These are phyloP conservation scores for Chrysolina oricalcia DNA, from an alignment of 2,888 invertebrate genomes.

Conservation along the genomic window DNA sequence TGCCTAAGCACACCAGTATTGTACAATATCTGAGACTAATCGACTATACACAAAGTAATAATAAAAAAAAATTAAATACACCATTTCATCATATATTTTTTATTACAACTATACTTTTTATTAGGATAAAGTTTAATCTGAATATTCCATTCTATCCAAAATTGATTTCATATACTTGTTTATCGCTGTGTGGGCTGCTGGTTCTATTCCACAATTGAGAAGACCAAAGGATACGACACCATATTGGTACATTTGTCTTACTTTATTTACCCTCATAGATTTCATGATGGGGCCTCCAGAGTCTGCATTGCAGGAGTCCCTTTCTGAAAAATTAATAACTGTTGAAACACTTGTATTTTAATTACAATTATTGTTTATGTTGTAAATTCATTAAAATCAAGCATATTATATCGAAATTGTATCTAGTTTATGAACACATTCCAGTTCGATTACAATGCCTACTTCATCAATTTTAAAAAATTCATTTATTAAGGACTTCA, in stretches of 20 bases:
- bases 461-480: too few relatives aligned
- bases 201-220: constrained; percentile 72
- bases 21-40: too few relatives aligned
- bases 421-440: too few relatives aligned
- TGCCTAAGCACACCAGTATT: too few relatives aligned
- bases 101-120: constrained; percentile 5
- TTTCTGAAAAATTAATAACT: constrained; percentile 53
- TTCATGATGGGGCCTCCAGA: constrained; percentile 79
- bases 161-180: constrained; percentile 80
- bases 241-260: constrained; percentile 73
- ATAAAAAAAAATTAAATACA: too few relatives aligned
- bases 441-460: too few relatives aligned
- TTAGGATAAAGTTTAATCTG: constrained; percentile 1
- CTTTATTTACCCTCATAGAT: constrained; percentile 64
- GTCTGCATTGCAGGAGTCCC: constrained; percentile 80
- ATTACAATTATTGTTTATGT: too few relatives aligned
- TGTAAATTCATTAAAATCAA: too few relatives aligned
- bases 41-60: too few relatives aligned
- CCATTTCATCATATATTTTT: background rate
- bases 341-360: background rate
- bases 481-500: too few relatives aligned
- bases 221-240: constrained; percentile 75
- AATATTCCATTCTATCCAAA: constrained; percentile 68
- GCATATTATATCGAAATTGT: too few relatives aligned
- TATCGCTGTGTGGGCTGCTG: constrained; percentile 81